Evolutionary conservation across 2,888 invertebrate genomes (phyloP), one percentile per base, ranked within the genome.

Genomic region (Loripinus fragilis): DNA sequence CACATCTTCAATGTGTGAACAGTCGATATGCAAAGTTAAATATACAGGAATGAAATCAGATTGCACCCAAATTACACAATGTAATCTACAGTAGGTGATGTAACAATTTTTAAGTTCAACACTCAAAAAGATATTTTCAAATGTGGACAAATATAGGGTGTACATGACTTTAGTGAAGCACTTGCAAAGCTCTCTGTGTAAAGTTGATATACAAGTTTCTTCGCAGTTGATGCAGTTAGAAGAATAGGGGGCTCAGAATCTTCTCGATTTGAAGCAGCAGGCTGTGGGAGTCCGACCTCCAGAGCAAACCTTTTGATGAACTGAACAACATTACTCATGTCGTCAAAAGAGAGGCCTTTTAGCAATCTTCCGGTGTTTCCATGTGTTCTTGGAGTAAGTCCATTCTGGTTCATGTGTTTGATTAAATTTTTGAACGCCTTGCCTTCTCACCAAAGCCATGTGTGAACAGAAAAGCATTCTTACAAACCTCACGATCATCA

Each of bases 241-340:
- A 15, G 25, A 17, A 74, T 69, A 2, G 64, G 45, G 12, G 64
- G 60, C 25, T 33, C 55, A 15, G 15, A 60, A 38, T 70, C 74
- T 30, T 60, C 30, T n/a, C 50, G 55, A 20, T 30, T 20, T 15
- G 69, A 52, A 52, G 45, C 69, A 3, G 55, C 74, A 8, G 69
- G 64, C 33, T 69, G 69, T 15, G 68, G 74, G 8, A 74, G 2
- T 35, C 35, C 69, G 35, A 35, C 50, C 30, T 69, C 42, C 28
- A n/a, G n/a, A n/a, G n/a, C n/a, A n/a, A n/a, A n/a, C n/a, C n/a
- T n/a, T n/a, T n/a, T 69, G 68, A 1, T 45, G 41, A 64, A 76
- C 38, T 66, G 52, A 10, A 76, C 71, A 20, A 45, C 55, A 35
- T 17, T 66, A 33, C 60, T 42, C 10, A 52, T 52, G 38, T 50